Conservation (phyloP, 2,888 invertebrate genomes). For the Pemphredon lugubris region DNA sequence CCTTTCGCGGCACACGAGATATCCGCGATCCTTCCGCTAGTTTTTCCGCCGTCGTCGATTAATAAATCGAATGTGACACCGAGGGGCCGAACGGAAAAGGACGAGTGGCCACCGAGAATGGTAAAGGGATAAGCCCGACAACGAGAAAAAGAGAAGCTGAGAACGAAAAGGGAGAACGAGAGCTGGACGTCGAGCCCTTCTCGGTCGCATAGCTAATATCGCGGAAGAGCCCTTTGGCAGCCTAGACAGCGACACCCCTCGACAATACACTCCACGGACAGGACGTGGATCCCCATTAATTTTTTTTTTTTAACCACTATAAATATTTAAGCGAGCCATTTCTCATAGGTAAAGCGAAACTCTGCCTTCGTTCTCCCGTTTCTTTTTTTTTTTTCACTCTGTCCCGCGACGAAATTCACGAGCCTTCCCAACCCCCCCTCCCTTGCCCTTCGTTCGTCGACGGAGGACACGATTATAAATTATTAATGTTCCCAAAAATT, state of each 20-base stretch:
- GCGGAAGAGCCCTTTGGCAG: constrained; percentile 69
- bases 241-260: constrained; percentile 61
- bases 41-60: constrained; percentile 47
- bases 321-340: constrained; percentile 74
- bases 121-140: constrained; percentile 41
- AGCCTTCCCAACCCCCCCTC: constrained; percentile 4
- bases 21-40: constrained; percentile 6
- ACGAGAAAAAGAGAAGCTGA: constrained; percentile 48
- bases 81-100: constrained; percentile 29
- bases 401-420: constrained; percentile 22
- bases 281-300: constrained; percentile 74
- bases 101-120: constrained; percentile 25
- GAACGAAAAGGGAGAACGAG: constrained; percentile 35
- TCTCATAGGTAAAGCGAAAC: constrained; percentile 68
- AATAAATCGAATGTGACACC: constrained; percentile 61
- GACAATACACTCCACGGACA: constrained; percentile 62
- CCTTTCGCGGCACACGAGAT: not conserved
- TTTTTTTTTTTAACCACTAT: constrained; percentile 74
- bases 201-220: constrained; percentile 69
- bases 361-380: constrained; percentile 13
- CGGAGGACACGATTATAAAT: constrained; percentile 27
- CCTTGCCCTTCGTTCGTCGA: not conserved
- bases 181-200: constrained; percentile 59
- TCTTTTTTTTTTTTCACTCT: constrained; percentile 18
- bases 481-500: constrained; percentile 29